phyloP scores from a whole-genome alignment of 2,888 invertebrate genomes.

The Priapulus caudatus region DNA sequence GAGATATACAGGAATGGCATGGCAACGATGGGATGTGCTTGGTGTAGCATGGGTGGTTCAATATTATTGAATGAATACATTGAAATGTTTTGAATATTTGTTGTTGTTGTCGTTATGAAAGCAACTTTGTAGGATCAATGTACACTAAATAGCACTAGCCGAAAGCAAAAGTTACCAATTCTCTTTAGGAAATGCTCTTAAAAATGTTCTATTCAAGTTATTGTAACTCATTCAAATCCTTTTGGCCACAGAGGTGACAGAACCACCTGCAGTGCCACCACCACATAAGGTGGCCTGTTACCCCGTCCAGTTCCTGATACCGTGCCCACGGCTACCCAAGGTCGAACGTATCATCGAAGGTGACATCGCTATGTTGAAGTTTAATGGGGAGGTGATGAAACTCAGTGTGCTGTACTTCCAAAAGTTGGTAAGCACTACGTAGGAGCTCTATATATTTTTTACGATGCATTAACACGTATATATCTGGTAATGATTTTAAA shows the following conservation, averaged over 20 bases:
- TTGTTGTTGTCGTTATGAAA: conserved; percentile 8
- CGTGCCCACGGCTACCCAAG: conserved; percentile 68
- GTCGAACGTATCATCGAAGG: conserved; percentile 60
- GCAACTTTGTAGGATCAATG: background rate
- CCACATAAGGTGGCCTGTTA: conserved; percentile 81
- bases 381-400: conserved; percentile 66
- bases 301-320: conserved; percentile 76
- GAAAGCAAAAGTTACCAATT: no score
- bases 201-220: no score
- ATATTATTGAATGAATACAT: conserved; percentile 7
- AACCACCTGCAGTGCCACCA: conserved; percentile 49
- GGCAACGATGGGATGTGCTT: no score
- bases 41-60: no score
- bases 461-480: no score
- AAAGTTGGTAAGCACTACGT: conserved; percentile 56
- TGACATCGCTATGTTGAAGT: conserved; percentile 49
- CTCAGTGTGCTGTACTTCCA: conserved; percentile 78
- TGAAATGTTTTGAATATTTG: background rate
- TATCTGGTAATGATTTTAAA: no score
- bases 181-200: no score
- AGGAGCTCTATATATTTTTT: conserved; percentile 6
- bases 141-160: no score
- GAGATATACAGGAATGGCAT: no score
- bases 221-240: no score
- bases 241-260: conserved; percentile 25